Evolutionary conservation across 2,113 vertebrate genomes (phyloP), one percentile per base, ranked within the genome.

Genomic region (Coreoperca whiteheadi): DNA sequence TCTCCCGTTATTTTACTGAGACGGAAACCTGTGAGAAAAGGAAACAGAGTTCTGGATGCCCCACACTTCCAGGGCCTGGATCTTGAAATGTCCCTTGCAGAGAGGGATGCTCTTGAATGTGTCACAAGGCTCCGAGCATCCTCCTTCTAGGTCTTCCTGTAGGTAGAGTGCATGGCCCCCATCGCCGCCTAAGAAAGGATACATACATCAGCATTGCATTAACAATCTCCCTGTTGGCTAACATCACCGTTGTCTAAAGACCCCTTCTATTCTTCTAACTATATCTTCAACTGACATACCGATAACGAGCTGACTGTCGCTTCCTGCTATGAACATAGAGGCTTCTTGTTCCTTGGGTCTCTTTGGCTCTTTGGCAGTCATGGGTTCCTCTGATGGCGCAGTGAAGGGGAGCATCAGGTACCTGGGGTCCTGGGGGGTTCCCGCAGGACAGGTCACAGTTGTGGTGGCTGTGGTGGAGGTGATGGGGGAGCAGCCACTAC

Each of bases 41-140:
- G 83, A 90, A 69, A 91, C 68, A 2, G 87, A 91, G 86, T 93
- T 95, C 41, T 96, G 96, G 39, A 97, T 95, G 64, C 96, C 96
- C 96, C 97, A 97, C 18, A 94, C 96, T 77, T 98, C 97, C 81
- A 97, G 50, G 7, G 93, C 91, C 82, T 96, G 96, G 87, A 98
- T 96, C 89, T 94, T 95, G 91, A 97, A 98, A 82, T 92, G 84
- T 81, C 95, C 92, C 79, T 91, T 95, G 91, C 96, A 97, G 63
- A 97, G 96, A 0, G 95, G 95, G n/a, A 86, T 91, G 86, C 96
- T 97, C 84, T 96, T 95, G 8, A 97, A 97, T 4, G 96, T 97
- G 87, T 96, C 95, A 18, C 97, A 97, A 56, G 8, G 79, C 81
- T 96, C 95, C 0, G 96, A 96, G 86, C 0, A 92, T 11, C 97